Conservation (phyloP, 2,797 vertebrate genomes). For the Cephalopachus bancanus region DNA sequence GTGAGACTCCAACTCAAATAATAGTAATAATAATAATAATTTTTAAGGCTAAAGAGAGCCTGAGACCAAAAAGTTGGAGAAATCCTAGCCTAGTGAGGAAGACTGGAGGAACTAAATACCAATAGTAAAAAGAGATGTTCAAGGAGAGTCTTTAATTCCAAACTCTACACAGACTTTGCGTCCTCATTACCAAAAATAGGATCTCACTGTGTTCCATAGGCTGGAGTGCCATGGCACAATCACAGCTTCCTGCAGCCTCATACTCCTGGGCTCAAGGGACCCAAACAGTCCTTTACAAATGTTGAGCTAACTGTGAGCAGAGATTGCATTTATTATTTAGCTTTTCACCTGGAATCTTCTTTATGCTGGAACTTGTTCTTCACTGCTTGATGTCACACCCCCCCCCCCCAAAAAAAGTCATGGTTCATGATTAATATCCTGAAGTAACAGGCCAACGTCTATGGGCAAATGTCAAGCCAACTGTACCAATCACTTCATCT, state of each 20-base stretch:
- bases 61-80: not conserved
- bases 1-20: too few relatives aligned
- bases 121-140: not conserved
- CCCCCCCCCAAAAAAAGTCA: rapidly evolving
- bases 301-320: not conserved
- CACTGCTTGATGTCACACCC: not conserved
- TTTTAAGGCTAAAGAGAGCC: not conserved
- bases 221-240: too few relatives aligned
- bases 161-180: too few relatives aligned
- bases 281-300: not conserved
- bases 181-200: not conserved
- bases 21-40: too few relatives aligned
- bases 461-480: not conserved
- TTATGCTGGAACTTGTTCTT: not conserved
- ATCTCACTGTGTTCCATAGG: too few relatives aligned
- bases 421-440: not conserved
- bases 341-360: not conserved
- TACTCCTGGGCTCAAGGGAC: too few relatives aligned
- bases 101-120: not conserved
- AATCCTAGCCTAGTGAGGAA: not conserved
- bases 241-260: too few relatives aligned
- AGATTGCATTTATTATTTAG: not conserved
- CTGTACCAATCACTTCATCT: not conserved
- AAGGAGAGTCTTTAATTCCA: not conserved
- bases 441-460: not conserved